These are phyloP conservation scores for Eulemur coronatus DNA, from an alignment of 2,797 vertebrate genomes.

Conservation along the genomic window DNA sequence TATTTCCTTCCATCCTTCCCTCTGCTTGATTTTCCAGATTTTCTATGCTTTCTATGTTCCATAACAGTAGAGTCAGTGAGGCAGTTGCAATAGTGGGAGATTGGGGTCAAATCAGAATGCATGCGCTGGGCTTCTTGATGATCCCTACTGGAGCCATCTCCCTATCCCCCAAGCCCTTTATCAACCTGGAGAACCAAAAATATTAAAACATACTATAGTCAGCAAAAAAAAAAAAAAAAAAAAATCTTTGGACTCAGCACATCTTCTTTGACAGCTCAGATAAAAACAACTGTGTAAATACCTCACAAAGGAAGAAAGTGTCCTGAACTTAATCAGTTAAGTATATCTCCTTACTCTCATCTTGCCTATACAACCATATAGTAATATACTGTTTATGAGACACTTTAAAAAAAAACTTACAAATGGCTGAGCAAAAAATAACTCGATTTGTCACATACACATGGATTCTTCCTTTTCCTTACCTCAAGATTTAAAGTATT, in stretches of 20 bases:
- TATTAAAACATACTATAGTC: background rate
- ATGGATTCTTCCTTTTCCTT: background rate
- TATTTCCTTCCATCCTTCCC: background rate
- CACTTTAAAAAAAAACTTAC: background rate
- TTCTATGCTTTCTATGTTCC: background rate
- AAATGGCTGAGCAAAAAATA: background rate
- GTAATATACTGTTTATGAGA: background rate
- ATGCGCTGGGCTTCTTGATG: background rate
- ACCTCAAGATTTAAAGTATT: background rate
- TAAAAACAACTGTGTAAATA: background rate
- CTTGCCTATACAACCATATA: background rate
- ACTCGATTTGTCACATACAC: background rate
- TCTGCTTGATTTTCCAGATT: background rate
- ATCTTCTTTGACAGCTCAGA: background rate
- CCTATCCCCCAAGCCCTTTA: background rate
- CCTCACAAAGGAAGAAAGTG: background rate
- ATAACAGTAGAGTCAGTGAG: background rate
- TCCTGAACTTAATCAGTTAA: background rate
- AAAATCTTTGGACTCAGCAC: background rate
- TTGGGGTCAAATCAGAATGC: background rate
- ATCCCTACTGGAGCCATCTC: background rate
- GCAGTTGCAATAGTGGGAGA: background rate
- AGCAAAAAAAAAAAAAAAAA: background rate
- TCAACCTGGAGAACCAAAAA: background rate
- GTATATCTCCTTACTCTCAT: background rate